Conservation (phyloP, 2,888 invertebrate species). For the Argyresthia goedartella region DNA sequence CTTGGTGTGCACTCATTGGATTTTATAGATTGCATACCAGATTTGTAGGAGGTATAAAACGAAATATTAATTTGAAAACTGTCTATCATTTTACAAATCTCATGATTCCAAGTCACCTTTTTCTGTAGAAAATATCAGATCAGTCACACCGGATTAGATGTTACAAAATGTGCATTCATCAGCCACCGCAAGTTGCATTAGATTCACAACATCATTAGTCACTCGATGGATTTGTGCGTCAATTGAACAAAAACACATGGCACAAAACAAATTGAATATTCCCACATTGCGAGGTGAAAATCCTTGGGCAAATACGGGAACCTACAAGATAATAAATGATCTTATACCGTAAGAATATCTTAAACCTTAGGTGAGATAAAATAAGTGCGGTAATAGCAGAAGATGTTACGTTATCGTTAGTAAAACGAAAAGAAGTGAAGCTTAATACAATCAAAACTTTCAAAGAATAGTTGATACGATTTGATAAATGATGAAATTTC, state of each 20-base stretch:
- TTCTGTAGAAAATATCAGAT: too few relatives aligned
- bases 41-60: too few relatives aligned
- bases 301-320: conserved; percentile 60
- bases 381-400: conserved; percentile 3
- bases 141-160: too few relatives aligned
- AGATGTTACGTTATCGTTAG: conserved; percentile 34
- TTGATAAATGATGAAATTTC: conserved; percentile 63
- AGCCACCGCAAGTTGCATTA: neutral
- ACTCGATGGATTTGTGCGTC: conserved; percentile 53
- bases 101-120: too few relatives aligned
- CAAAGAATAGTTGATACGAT: conserved; percentile 41
- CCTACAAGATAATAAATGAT: conserved; percentile 50
- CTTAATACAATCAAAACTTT: conserved; percentile 50
- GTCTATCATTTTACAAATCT: too few relatives aligned
- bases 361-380: conserved; percentile 16
- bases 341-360: conserved; percentile 6
- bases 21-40: too few relatives aligned
- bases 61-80: too few relatives aligned
- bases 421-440: conserved; percentile 33
- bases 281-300: conserved; percentile 68
- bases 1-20: too few relatives aligned
- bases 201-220: conserved; percentile 42
- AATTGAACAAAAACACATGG: conserved; percentile 66
- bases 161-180: neutral
- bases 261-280: conserved; percentile 66